Conservation (phyloP, 2,888 invertebrate species). For the Perizoma affinitatum region DNA sequence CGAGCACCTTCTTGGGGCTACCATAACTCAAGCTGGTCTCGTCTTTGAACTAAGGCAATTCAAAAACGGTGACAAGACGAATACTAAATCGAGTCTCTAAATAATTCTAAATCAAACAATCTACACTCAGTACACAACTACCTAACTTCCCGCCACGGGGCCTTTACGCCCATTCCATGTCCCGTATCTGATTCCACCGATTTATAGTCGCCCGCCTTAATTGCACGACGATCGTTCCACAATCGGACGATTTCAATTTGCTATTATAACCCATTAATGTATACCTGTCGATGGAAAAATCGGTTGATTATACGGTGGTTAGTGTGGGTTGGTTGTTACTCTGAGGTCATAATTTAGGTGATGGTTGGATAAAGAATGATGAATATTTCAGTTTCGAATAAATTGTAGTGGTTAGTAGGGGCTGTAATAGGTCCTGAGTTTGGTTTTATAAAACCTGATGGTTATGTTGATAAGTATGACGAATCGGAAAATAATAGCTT, state of each 20-base stretch:
- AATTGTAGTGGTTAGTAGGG: conserved; percentile 18
- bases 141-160: conserved; percentile 50
- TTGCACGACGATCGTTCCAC: conserved; percentile 63
- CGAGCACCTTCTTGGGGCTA: no score
- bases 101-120: conserved; percentile 16
- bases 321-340: conserved; percentile 23
- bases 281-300: conserved; percentile 24
- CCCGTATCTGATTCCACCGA: conserved; percentile 70
- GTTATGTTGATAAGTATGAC: conserved; percentile 18
- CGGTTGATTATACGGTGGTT: conserved; percentile 33
- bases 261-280: conserved; percentile 62
- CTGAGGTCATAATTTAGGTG: conserved; percentile 37
- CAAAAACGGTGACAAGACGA: no score
- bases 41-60: no score
- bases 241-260: conserved; percentile 74
- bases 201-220: conserved; percentile 78
- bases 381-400: conserved; percentile 20
- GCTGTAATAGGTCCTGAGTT: conserved; percentile 5
- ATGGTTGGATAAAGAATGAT: conserved; percentile 23
- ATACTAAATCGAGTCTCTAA: neutral
- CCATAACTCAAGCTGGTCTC: no score
- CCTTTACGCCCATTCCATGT: conserved; percentile 80
- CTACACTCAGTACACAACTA: conserved; percentile 43
- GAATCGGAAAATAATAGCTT: conserved; percentile 16
- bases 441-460: neutral